Base-by-base conservation (phyloP, 1,140 invertebrate species). In the Pachypsylla venusta region DNA sequence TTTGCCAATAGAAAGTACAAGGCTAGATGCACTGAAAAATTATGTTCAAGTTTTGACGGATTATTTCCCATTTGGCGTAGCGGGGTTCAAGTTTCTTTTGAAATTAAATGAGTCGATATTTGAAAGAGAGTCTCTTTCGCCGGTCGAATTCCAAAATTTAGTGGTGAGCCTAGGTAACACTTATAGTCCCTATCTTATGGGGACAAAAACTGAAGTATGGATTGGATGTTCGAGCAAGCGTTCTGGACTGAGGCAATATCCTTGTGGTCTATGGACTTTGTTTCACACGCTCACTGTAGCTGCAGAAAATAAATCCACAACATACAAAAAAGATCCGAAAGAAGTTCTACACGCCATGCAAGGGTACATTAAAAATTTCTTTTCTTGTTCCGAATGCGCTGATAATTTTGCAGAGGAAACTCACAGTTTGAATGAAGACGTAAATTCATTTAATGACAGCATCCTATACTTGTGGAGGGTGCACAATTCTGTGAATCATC, bases 401-500 rank as follows among this genome's bases (percentile, higher is more conserved):
- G 68, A 82, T 62, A 91, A 99, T 75, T 98, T 99, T 68, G 72
- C 71, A 67, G 70, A 76, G 62, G 93, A 93, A 87, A 81, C 87
- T 25, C 67, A 76, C 24, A 79, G 81, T 55, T 77, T 83, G 64
- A 75, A 87, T 57, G 77, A 78, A 61, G 77, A 83, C 60, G 81
- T 93, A 0, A 72, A 74, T 22, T 79, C 76, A 42, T 75, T 79
- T 60, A 77, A 87, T 54, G 85, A 91, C 53, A 79, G 83, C 19
- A 80, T 97, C 0, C 66, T 98, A 5, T 99, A 93, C 92, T 71
- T 99, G 1, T 99, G 96, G 96, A 76, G 77, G 57, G 85, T 90
- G 1, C 94, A 99, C 68, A 98, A 98, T 73, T 81, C 84, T 71
- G 93, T 93, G 0, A 99, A 99, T 70, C 74, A 83, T 61, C 79